phyloP scores from a whole-genome alignment of 2,113 vertebrate species.

The Anoura caudifer region DNA sequence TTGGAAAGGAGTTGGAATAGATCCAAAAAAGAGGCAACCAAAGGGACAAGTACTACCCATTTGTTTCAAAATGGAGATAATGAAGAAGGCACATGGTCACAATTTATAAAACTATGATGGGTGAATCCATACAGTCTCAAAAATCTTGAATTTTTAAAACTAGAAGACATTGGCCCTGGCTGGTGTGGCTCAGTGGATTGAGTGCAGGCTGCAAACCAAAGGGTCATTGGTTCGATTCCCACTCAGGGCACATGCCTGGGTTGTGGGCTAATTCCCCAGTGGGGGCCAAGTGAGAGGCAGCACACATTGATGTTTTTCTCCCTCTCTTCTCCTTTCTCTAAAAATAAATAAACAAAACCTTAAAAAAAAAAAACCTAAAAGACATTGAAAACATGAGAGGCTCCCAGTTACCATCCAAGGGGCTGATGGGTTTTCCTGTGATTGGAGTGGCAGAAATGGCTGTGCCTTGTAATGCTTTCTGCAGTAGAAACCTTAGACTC shows the following conservation, averaged over 20 bases:
- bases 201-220: too few relatives aligned
- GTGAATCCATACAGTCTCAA: neutral
- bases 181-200: too few relatives aligned
- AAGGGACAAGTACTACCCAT: neutral
- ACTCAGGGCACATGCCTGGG: too few relatives aligned
- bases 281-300: too few relatives aligned
- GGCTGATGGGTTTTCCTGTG: neutral
- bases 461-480: neutral
- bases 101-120: neutral
- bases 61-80: slow-evolving; percentile 23
- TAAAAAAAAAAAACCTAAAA: neutral
- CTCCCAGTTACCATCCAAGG: neutral
- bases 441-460: neutral
- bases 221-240: too few relatives aligned
- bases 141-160: neutral
- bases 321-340: too few relatives aligned
- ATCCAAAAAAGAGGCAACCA: neutral
- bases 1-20: neutral
- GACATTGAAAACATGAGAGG: neutral
- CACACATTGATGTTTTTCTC: too few relatives aligned
- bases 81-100: neutral
- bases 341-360: too few relatives aligned
- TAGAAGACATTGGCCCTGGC: neutral
- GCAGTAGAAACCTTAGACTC: neutral
- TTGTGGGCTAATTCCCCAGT: too few relatives aligned